Conservation (phyloP, 1,140 invertebrate species). For the Drosophila rufa region DNA sequence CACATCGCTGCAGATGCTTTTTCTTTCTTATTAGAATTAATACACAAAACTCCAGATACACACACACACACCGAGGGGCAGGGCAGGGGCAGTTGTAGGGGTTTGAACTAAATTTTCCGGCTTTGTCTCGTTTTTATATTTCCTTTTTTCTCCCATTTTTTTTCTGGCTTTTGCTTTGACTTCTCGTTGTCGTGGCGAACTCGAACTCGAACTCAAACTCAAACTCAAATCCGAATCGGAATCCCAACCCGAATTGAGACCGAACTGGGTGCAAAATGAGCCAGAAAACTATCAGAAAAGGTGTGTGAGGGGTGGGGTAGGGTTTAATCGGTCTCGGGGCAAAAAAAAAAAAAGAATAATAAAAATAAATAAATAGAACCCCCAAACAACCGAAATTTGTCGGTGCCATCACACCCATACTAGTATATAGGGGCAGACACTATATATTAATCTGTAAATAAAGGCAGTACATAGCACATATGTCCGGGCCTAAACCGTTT, state of each 20-base stretch:
- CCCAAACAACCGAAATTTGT: slow-evolving; percentile 38
- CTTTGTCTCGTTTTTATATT: slow-evolving; percentile 34
- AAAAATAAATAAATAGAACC: slow-evolving; percentile 26
- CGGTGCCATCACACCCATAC: slow-evolving; percentile 10
- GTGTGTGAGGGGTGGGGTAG: slow-evolving; percentile 19
- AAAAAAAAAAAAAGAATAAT: slow-evolving; percentile 1
- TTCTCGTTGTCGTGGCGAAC: slow-evolving; percentile 2
- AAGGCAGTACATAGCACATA: slow-evolving; percentile 31
- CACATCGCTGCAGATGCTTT: slow-evolving; percentile 57
- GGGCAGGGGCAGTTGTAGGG: background rate
- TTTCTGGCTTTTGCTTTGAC: slow-evolving; percentile 3
- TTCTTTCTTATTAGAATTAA: slow-evolving; percentile 74
- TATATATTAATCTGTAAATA: slow-evolving; percentile 38
- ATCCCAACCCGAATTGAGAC: slow-evolving; percentile 1
- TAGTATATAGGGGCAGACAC: slow-evolving; percentile 8
- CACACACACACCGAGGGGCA: slow-evolving; percentile 27
- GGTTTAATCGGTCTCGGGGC: slow-evolving; percentile 30
- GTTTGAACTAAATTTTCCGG: slow-evolving; percentile 55
- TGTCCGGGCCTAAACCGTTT: slow-evolving; percentile 36
- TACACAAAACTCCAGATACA: slow-evolving; percentile 59
- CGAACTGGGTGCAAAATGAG: slow-evolving; percentile 64
- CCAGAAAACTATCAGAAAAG: slow-evolving; percentile 68
- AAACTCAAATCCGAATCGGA: slow-evolving; percentile 3
- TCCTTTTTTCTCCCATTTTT: slow-evolving; percentile 7
- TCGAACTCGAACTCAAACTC: slow-evolving; percentile 1